Base-by-base conservation (phyloP, 2,888 invertebrate genomes). In the Thecophora atra region DNA sequence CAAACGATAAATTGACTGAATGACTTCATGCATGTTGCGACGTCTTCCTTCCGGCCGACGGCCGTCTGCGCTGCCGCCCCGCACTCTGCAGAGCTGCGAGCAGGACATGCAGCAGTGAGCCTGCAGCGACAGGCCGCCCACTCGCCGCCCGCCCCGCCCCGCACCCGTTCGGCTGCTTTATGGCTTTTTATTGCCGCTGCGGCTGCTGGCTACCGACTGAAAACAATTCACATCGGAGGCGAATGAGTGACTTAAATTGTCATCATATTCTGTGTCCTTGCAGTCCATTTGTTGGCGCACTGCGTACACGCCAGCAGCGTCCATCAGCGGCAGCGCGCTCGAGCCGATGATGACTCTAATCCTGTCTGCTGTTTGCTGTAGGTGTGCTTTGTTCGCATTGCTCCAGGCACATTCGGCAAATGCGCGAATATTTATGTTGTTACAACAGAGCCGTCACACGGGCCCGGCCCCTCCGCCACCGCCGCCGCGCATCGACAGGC, bases 1-100 rank as follows among this genome's bases (percentile, higher is more conserved):
- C 84, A 83, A 84, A 82, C 81, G 83, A 84, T 83, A 84, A 84
- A 84, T 84, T 84, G 84, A 84, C 83, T 83, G 84, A 83, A 84
- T 84, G 83, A 84, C 84, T 83, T 83, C 83, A 83, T 84, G 84
- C 83, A 79, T 80, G 83, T 81, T 80, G 76, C 75, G 74, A 76
- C 77, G 74, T n/a, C 62, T 30, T 47, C 63, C 69, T 69, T 69
- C 62, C 70, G 56, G 51, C 52, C 63, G 63, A 56, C 42, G 56
- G 28, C 54, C 37, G 67, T 56, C 67, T 44, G 19, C 21, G 19
- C 68, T 24, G 17, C 44, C 44, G 17, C 24, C 11, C 17, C 79
- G 79, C 79, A 79, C 79, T 78, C 78, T 79, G 81, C 78, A 78
- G 76, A 76, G 77, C 77, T 76, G 63, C 63, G 70, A 75, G 78